Base-by-base conservation (phyloP, 2,113 vertebrate species). In the Passerina amoena region DNA sequence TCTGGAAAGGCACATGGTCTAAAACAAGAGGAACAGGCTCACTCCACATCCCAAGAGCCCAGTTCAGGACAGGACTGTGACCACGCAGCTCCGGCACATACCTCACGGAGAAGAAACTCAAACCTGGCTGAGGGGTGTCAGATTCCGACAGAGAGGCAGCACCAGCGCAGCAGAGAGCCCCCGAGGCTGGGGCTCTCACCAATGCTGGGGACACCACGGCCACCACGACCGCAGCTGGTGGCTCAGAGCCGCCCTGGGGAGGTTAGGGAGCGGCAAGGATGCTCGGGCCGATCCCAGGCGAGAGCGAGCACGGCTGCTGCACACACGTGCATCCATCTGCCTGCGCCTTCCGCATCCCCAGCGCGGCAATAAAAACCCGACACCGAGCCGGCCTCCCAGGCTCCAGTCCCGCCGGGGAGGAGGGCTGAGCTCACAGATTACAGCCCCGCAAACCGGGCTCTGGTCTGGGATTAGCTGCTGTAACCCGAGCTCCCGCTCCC, bases 391-490 rank as follows among this genome's bases (percentile, higher is more conserved):
- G 63, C 30, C 96, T 44, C 93, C 72, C 91, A 78, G 78, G 90
- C 82, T 92, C 75, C 8, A 23, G 11, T 42, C 37, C 78, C 3
- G 10, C 11, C 16, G 15, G 48, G 86, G 60, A 95, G 60, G 42
- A 69, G 5, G 28, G 50, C 51, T 53, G 28, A 14, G 57, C 33
- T 47, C 87, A 38, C 72, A 45, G 80, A 86, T 78, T 76, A 92
- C 86, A 63, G 28, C 4, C 8, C 51, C 54, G 10, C 57, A 79
- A 63, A 48, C 73, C 56, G 2, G 78, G 11, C 70, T 35, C 5
- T 51, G 86, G 89, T 61, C 93, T 48, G 85, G 80, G 88, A 90
- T 72, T 77, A 92, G 70, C 84, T 35, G 11, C 61, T 59, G 88
- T 54, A 95, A 93, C 77, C 56, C 4, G 48, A 97, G 40, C 59